phyloP scores from a whole-genome alignment of 2,113 vertebrate genomes.

The Zapornia atra region DNA sequence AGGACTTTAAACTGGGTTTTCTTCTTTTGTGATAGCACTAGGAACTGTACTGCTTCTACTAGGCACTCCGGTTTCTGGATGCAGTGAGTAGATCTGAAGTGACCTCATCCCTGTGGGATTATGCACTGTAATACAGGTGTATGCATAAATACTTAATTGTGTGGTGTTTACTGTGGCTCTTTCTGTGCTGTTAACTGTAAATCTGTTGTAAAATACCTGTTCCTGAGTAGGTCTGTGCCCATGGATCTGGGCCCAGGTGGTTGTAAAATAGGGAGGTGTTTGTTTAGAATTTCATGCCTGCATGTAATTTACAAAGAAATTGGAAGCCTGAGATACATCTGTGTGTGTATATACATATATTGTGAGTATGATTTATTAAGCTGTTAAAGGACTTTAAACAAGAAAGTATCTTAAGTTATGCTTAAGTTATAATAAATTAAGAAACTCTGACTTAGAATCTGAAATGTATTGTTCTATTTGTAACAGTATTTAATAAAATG shows the following conservation, averaged over 20 bases:
- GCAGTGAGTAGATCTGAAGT: slow-evolving; percentile 9
- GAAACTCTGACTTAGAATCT: background rate
- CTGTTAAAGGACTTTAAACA: background rate
- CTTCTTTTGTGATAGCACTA: background rate
- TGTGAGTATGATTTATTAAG: background rate
- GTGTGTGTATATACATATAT: background rate
- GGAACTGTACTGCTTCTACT: background rate
- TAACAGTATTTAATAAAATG: slow-evolving; percentile 39
- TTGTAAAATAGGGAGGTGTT: background rate
- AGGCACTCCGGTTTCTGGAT: slow-evolving; percentile 8
- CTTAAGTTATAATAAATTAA: slow-evolving; percentile 59
- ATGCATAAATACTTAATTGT: slow-evolving; percentile 12
- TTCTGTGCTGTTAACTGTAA: background rate
- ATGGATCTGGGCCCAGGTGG: background rate
- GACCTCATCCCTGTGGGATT: slow-evolving; percentile 68
- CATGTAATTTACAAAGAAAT: background rate
- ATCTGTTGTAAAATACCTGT: background rate
- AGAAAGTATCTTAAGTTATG: slow-evolving; percentile 5
- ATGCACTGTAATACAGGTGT: slow-evolving; percentile 18
- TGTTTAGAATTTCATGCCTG: background rate
- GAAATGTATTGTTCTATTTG: background rate
- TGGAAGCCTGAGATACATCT: background rate
- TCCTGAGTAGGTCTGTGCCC: background rate
- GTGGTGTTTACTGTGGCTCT: background rate
- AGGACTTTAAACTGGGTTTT: background rate